Percentiles rank a stretch among this genome's conserved stretches.
These are phyloP conservation scores for Atopsyche davidsoni DNA, from an alignment of 1,140 invertebrate species.

Conservation along the genomic window DNA sequence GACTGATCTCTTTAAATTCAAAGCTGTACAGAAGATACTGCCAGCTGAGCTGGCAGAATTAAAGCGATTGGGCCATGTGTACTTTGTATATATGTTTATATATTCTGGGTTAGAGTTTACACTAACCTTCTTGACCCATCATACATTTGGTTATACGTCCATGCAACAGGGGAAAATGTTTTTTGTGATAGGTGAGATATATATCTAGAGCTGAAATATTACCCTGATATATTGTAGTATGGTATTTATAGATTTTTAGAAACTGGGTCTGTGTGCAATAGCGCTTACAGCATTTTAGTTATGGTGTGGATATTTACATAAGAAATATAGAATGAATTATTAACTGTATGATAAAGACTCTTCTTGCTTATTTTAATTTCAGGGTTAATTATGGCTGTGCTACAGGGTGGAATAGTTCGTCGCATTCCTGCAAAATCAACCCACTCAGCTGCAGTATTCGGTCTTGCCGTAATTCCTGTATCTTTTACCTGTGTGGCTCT, in stretches of 20 bases:
- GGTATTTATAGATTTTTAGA: no score
- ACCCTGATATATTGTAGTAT: no score
- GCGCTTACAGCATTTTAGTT: no score
- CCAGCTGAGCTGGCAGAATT: constrained; percentile 57
- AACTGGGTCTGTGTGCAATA: no score
- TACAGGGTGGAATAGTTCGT: constrained; percentile 88
- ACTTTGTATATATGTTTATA: constrained; percentile 93
- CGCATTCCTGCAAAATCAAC: constrained; percentile 71
- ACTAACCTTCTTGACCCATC: constrained; percentile 92
- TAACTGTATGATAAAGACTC: no score
- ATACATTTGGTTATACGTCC: constrained; percentile 84
- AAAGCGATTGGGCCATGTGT: constrained; percentile 72
- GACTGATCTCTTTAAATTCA: constrained; percentile 54
- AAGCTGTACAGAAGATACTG: constrained; percentile 55
- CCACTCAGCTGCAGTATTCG: constrained; percentile 65
- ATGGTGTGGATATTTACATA: no score
- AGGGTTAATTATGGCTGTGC: constrained; percentile 79
- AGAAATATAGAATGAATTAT: no score
- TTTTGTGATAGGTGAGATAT: constrained; percentile 84
- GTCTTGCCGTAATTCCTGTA: constrained; percentile 81
- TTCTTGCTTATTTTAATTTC: constrained; percentile 14
- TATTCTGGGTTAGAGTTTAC: constrained; percentile 98
- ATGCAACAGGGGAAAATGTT: constrained; percentile 99
- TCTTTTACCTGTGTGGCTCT: constrained; percentile 84
- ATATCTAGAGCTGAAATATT: no score